These are phyloP conservation scores for Cataglyphis livida DNA, from an alignment of 2,888 invertebrate species.

Conservation along the genomic window DNA sequence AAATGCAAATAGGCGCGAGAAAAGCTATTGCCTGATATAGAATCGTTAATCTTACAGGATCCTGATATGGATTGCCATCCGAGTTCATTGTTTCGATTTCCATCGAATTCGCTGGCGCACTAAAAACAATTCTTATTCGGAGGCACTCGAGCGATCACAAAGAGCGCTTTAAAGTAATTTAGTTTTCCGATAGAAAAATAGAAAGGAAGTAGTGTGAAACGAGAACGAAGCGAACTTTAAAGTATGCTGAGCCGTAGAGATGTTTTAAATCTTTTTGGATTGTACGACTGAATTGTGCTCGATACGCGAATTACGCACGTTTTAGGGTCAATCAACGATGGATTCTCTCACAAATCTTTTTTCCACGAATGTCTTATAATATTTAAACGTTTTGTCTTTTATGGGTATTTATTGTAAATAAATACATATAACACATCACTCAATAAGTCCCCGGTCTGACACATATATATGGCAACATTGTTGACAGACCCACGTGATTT, in stretches of 20 bases:
- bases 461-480: no score
- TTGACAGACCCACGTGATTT: no score
- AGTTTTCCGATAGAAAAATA: conserved; percentile 44
- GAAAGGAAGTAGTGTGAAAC: background rate
- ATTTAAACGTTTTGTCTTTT: background rate
- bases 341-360: background rate
- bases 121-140: conserved; percentile 36
- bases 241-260: background rate
- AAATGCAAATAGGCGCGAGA: conserved; percentile 31
- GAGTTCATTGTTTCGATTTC: conserved; percentile 49
- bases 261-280: conserved; percentile 41
- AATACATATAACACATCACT: no score
- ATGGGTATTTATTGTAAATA: background rate
- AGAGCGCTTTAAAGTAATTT: conserved; percentile 49
- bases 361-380: background rate
- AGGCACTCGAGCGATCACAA: conserved; percentile 44
- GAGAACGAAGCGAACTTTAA: conserved; percentile 2
- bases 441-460: no score
- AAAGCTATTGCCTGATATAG: background rate
- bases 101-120: conserved; percentile 32
- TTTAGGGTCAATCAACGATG: background rate
- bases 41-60: conserved; percentile 28
- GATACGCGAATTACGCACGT: background rate
- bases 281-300: conserved; percentile 18
- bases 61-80: conserved; percentile 31